Evolutionary conservation across 2,888 invertebrate genomes (phyloP), one percentile per base, ranked within the genome.

Genomic region (Hydriomena furcata): DNA sequence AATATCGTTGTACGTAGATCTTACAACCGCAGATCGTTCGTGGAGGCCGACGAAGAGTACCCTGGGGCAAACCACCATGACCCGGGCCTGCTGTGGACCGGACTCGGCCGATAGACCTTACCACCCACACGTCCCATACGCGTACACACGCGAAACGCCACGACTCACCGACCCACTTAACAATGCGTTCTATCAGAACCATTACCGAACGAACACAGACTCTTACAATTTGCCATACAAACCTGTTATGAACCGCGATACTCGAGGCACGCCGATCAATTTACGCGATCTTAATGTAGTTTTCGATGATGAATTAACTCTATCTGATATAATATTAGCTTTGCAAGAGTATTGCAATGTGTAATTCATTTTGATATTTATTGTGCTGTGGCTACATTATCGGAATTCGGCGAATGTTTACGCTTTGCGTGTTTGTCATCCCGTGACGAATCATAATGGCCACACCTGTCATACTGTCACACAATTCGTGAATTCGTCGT

Each of bases 31-130:
- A 90, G 93, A 81, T 92, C 93, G 52, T 84, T 92, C 76, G 90
- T 93, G 67, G 91, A 92, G 66, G 76, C 85, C 61, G 92, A 92
- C 65, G 91, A 91, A 4, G 82, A 80, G 6, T 92, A 93, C 68
- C 92, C 92, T 25, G 91, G 91, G 1, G 92, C 93, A 38, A 92
- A 93, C 69, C 91, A 91, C 59, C 91, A 93, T 66, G 93, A 93
- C 77, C 93, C 94, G 25, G 93, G 90, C 50, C 86, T 93, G 74
- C 91, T 93, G 89, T 93, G 93, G 93, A 85, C 93, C 27, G 93
- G 93, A 7, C 88, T 93, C 60, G 93, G 93, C 48, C 83, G 89
- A 73, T 87, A 88, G 76, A 70, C 77, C 20, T 44, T 7, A 21
- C 4, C 30, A 37, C 49, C 41, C 45, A 5, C 56, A 45, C 42